phyloP scores from a whole-genome alignment of 2,113 vertebrate genomes.

The Limanda limanda region DNA sequence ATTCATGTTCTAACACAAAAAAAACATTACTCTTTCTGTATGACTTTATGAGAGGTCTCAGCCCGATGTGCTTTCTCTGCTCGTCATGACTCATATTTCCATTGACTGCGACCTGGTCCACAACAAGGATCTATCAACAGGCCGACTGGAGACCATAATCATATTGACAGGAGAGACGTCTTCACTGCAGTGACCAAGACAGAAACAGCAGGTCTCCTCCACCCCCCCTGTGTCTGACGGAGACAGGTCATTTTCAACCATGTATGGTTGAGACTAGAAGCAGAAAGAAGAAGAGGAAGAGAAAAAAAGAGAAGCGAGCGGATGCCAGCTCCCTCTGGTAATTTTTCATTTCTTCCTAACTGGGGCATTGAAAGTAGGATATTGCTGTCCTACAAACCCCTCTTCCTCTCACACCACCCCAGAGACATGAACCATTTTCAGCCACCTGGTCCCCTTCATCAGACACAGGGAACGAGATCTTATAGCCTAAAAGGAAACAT shows the following conservation, averaged over 20 bases:
- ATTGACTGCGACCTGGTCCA: no score
- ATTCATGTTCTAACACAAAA: no score
- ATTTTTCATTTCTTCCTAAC: constrained; percentile 83
- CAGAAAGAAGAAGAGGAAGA: constrained; percentile 21
- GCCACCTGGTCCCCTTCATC: constrained; percentile 76
- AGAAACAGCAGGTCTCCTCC: constrained; percentile 3
- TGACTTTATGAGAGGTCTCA: no score
- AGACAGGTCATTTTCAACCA: constrained; percentile 50
- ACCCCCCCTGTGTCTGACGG: neutral
- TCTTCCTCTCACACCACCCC: constrained; percentile 63
- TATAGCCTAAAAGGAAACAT: constrained; percentile 10
- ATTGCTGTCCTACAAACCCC: constrained; percentile 85
- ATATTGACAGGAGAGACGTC: neutral
- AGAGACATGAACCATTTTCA: constrained; percentile 85
- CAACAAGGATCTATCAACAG: no score
- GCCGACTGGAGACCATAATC: neutral
- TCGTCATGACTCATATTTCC: no score
- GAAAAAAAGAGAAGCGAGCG: constrained; percentile 35
- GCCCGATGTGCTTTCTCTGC: no score
- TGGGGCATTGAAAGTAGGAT: constrained; percentile 87
- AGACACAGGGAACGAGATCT: constrained; percentile 31
- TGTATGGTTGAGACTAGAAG: constrained; percentile 19
- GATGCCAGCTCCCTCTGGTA: constrained; percentile 79
- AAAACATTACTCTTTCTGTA: no score
- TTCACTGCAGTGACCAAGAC: constrained; percentile 26